phyloP scores from a whole-genome alignment of 2,797 vertebrate species.

The Trematomus bernacchii region DNA sequence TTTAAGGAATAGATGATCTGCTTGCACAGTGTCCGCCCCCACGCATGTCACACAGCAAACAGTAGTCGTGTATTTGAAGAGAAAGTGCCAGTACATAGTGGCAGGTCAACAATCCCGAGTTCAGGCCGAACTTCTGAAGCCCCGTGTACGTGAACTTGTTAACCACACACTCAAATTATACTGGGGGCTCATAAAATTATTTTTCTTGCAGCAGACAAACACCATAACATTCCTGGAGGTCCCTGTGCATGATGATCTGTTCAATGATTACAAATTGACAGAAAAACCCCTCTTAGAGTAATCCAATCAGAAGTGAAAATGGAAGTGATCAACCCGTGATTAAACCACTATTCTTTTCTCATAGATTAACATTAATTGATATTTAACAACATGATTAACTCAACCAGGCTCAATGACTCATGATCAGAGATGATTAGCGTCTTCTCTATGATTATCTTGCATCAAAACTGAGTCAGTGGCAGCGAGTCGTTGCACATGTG shows the following conservation, averaged over 20 bases:
- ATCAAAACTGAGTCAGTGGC: not conserved
- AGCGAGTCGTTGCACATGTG: slow-evolving; percentile 32
- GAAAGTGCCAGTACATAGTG: slow-evolving; percentile 84
- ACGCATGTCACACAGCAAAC: slow-evolving; percentile 79
- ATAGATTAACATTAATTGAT: slow-evolving; percentile 22
- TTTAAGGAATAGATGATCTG: slow-evolving; percentile 9
- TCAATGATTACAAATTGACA: slow-evolving; percentile 26
- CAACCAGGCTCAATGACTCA: slow-evolving; percentile 14
- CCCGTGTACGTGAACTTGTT: slow-evolving; percentile 61
- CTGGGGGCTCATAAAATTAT: slow-evolving; percentile 58
- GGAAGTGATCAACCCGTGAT: slow-evolving; percentile 40
- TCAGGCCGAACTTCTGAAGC: slow-evolving; percentile 72
- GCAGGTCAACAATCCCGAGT: slow-evolving; percentile 86
- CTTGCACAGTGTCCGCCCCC: slow-evolving; percentile 60
- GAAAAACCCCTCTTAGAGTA: not conserved
- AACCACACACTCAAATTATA: slow-evolving; percentile 59
- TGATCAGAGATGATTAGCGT: slow-evolving; percentile 40
- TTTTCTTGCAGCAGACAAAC: slow-evolving; percentile 50
- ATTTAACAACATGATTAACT: slow-evolving; percentile 59
- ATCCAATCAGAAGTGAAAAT: slow-evolving; percentile 53
- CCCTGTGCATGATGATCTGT: slow-evolving; percentile 18
- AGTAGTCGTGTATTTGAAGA: slow-evolving; percentile 84
- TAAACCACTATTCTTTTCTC: slow-evolving; percentile 11
- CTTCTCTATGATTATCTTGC: slow-evolving; percentile 13
- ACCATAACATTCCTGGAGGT: slow-evolving; percentile 32